These are phyloP conservation scores for Brachyrhaphis roseni DNA, from an alignment of 2,797 vertebrate genomes.

Conservation along the genomic window DNA sequence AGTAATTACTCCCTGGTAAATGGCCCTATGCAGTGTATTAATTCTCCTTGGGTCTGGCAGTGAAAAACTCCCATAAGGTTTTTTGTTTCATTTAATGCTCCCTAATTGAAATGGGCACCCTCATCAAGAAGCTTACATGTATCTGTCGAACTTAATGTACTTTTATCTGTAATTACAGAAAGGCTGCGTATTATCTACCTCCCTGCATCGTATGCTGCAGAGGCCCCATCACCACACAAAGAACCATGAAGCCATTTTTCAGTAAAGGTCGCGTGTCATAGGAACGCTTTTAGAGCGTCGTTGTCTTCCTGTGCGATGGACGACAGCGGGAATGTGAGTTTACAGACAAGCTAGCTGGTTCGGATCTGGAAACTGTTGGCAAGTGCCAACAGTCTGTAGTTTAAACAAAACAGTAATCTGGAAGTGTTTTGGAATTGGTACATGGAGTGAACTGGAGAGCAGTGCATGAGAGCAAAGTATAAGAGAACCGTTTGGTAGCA, in stretches of 20 bases:
- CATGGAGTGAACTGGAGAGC: no score
- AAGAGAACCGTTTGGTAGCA: not conserved
- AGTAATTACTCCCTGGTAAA: slow-evolving; percentile 82
- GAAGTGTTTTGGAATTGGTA: no score
- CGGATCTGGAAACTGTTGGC: slow-evolving; percentile 18
- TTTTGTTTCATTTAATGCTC: slow-evolving; percentile 79
- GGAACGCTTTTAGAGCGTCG: slow-evolving; percentile 34
- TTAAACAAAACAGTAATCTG: not conserved
- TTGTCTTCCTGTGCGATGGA: slow-evolving; percentile 44
- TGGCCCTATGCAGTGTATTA: slow-evolving; percentile 79
- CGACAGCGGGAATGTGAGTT: slow-evolving; percentile 54
- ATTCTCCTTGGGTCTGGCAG: slow-evolving; percentile 77
- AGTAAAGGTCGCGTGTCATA: slow-evolving; percentile 60
- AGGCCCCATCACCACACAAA: slow-evolving; percentile 64
- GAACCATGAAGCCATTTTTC: slow-evolving; percentile 63
- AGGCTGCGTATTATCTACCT: slow-evolving; percentile 57
- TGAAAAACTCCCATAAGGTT: slow-evolving; percentile 78
- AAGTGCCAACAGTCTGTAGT: not conserved
- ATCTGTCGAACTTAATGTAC: slow-evolving; percentile 79
- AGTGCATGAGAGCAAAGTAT: no score
- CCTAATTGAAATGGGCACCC: slow-evolving; percentile 83
- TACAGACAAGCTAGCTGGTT: slow-evolving; percentile 47
- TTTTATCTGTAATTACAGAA: slow-evolving; percentile 78
- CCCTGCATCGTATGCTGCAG: slow-evolving; percentile 51
- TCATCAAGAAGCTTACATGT: slow-evolving; percentile 78